Evolutionary conservation across 2,797 vertebrate species (phyloP).

Genomic region (Propithecus perrieri): DNA sequence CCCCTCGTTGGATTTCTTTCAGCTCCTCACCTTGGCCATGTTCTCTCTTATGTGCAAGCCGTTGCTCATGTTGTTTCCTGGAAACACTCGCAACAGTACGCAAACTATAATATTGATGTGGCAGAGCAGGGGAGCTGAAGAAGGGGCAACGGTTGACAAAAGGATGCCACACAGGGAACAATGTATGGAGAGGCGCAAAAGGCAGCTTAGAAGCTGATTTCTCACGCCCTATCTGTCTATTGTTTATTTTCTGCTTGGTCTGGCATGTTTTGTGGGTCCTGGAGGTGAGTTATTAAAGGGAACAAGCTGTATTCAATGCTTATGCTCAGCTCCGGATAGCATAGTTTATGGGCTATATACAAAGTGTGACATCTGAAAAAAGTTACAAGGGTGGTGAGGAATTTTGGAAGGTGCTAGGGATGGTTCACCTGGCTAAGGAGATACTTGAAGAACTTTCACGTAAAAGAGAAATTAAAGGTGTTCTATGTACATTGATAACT

Average conservation of each 20-base stretch:
- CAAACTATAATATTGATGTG: neutral
- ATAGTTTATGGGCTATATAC: neutral
- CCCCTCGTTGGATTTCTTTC: neutral
- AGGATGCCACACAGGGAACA: neutral
- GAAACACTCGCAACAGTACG: neutral
- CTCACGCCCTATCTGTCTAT: neutral
- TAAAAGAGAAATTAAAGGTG: neutral
- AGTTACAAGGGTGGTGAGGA: neutral
- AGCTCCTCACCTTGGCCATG: neutral
- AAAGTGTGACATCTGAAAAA: neutral
- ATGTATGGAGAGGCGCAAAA: neutral
- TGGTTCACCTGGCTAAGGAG: neutral
- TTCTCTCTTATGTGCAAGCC: neutral
- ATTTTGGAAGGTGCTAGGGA: neutral
- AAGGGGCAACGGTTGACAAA: neutral
- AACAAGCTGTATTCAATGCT: rapidly evolving
- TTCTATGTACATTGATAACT: neutral
- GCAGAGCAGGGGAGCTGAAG: neutral
- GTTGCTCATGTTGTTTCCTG: neutral
- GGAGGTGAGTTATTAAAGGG: neutral
- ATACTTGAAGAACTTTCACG: neutral
- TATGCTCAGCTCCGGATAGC: neutral
- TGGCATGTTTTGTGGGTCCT: neutral
- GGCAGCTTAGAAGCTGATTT: neutral
- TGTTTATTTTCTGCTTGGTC: neutral